Base-by-base conservation (phyloP, 1,140 invertebrate genomes). In the Hylyphantes graminicola region DNA sequence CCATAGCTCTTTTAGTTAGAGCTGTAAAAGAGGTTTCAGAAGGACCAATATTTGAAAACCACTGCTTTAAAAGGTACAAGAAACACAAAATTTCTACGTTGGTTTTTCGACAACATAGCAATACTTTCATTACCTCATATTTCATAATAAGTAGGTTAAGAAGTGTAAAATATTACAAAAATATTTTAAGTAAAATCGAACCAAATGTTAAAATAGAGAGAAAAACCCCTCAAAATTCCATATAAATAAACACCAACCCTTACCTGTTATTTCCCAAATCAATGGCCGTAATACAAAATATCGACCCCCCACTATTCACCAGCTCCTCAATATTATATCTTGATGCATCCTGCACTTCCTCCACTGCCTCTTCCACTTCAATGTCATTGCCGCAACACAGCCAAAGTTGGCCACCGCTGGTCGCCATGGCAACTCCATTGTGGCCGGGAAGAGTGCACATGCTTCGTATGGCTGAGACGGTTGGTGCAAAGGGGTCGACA, bases 371-470 rank as follows among this genome's bases (percentile, higher is more conserved):
- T 48, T 64, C 77, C 8, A 19, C 8, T 9, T 86, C 86, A 12
- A 77, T 12, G 21, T 80, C 35, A 19, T 85, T 59, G 51, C 61
- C 91, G 86, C 92, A 91, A 50, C 94, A 91, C n/a, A 96, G 88
- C 88, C 95, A 95, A 64, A 95, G 90, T 85, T 94, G 92, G 5
- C 95, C 95, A 89, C 94, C 93, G 83, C 93, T 91, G 19, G 94
- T 86, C 57, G 93, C 92, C 53, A 95, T 93, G 68, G 94, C 93
- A 85, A 96, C 94, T 68, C 94, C 90, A 83, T 92, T 92, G 21
- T 94, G 90, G 50, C 90, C 90, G 19, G 93, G 91, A 67, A 95
- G 88, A 87, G 93, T 92, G 21, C 94, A 90, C 53, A 96, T 88
- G 63, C 92, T 91, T 73, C 93, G 91, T 7, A 95, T 92, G 48